Evolutionary conservation across 2,113 vertebrate species (phyloP), one percentile per base, ranked within the genome.

Genomic region (Paracyprichromis sp.): DNA sequence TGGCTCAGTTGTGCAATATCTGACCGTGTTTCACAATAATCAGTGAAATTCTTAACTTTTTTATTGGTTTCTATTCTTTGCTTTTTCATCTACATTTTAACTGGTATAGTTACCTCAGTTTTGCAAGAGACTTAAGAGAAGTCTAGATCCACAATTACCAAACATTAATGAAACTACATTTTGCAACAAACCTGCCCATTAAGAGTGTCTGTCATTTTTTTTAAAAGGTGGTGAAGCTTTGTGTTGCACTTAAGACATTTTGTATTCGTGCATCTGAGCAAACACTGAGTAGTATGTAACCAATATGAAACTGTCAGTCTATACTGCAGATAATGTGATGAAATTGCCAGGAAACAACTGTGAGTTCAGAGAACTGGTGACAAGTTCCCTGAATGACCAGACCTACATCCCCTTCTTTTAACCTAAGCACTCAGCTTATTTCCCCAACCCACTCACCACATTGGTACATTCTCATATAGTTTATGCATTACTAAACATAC

Each of bases 321-420:
- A 43, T 56, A 53, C 73, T 83, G 88, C 86, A 83, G 88, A 87
- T 57, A 83, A 88, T 90, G 83, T 95, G 86, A 93, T 89, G 87
- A 94, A 88, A 93, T 88, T 94, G 94, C 93, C 95, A 96, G 95
- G 95, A 96, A 96, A 94, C 29, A 36, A 31, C 61, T 71, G 16
- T n/a, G 76, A 93, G 66, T 96, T 94, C 95, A 94, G 88, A 96
- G 95, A 96, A 96, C 89, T 95, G 87, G 59, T 4, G 83, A 94
- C 88, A 93, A 95, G 90, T 96, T 96, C 96, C 94, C 92, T 95
- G 95, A 96, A 97, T 93, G 95, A 90, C 93, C 96, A 95, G 94
- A 92, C 83, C 93, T 94, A 95, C 93, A 93, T 94, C 93, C 87
- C 91, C 90, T 94, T 92, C 90, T 90, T 71, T 92, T 84, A 86